Conservation (phyloP, 2,888 invertebrate genomes). For the Mystacides longicornis region DNA sequence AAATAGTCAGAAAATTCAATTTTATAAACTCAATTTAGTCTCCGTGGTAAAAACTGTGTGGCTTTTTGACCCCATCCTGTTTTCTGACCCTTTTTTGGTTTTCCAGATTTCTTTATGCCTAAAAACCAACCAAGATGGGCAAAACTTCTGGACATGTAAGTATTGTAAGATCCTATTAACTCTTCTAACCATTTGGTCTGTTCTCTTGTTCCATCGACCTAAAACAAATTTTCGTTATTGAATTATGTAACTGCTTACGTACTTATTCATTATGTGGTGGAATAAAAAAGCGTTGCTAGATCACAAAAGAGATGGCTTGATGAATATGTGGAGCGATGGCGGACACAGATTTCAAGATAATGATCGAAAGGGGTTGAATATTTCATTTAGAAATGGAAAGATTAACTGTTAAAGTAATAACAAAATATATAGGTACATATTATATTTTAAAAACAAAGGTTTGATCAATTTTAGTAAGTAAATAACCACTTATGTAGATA, state of each 20-base stretch:
- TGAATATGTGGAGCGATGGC: not conserved
- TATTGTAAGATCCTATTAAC: slow-evolving; percentile 47
- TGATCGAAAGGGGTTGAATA: too few species aligned
- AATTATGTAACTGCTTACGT: not conserved
- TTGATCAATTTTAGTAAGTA: too few species aligned
- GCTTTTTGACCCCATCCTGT: slow-evolving; percentile 53
- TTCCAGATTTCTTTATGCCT: slow-evolving; percentile 54
- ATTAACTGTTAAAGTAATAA: too few species aligned
- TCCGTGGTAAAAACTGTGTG: slow-evolving; percentile 49
- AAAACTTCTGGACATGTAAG: slow-evolving; percentile 49
- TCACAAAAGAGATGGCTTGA: not conserved
- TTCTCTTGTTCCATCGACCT: slow-evolving; percentile 39
- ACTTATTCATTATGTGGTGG: not conserved
- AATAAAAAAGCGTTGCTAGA: not conserved
- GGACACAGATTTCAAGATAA: too few species aligned
- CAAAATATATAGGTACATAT: too few species aligned
- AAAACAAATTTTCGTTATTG: slow-evolving; percentile 1
- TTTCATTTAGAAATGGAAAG: too few species aligned
- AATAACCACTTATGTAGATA: too few species aligned
- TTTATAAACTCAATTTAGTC: slow-evolving; percentile 31
- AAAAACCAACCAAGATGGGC: slow-evolving; percentile 53
- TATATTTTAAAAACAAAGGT: too few species aligned
- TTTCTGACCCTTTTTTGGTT: slow-evolving; percentile 47
- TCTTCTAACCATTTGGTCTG: slow-evolving; percentile 50
- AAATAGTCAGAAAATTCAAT: too few species aligned